Evolutionary conservation across 1,140 invertebrate genomes (phyloP).

Genomic region (Delia radicum): DNA sequence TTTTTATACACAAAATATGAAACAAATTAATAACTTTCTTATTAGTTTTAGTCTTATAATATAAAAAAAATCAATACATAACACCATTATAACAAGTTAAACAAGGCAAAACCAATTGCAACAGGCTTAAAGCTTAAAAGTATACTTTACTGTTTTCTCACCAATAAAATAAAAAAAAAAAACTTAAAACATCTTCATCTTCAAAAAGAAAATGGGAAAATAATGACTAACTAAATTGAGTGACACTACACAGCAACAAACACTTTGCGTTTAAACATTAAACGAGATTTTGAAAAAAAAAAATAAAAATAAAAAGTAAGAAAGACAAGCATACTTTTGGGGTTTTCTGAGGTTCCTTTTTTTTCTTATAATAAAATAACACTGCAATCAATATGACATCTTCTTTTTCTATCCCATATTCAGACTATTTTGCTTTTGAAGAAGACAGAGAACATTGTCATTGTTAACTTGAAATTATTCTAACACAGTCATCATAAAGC

Average conservation of each 20-base stretch:
- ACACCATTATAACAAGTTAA: not conserved
- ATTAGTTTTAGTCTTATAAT: not conserved
- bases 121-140: conserved; percentile 12
- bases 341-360: too few species aligned
- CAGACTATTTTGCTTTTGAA: not conserved
- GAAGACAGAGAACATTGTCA: not conserved
- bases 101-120: conserved; percentile 18
- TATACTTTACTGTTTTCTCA: not conserved
- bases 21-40: not conserved
- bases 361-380: not conserved
- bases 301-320: not conserved
- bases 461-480: not conserved
- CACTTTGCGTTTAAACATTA: not conserved
- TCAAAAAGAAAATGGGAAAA: conserved; percentile 15
- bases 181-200: conserved; percentile 1
- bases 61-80: not conserved
- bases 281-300: not conserved
- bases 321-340: conserved; percentile 1
- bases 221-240: conserved; percentile 22
- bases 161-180: not conserved
- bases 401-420: not conserved
- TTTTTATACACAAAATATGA: not conserved
- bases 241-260: not conserved
- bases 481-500: conserved; percentile 25
- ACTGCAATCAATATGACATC: not conserved